Evolutionary conservation across 2,888 invertebrate genomes (phyloP).

Genomic region (Ernsta delagoae): DNA sequence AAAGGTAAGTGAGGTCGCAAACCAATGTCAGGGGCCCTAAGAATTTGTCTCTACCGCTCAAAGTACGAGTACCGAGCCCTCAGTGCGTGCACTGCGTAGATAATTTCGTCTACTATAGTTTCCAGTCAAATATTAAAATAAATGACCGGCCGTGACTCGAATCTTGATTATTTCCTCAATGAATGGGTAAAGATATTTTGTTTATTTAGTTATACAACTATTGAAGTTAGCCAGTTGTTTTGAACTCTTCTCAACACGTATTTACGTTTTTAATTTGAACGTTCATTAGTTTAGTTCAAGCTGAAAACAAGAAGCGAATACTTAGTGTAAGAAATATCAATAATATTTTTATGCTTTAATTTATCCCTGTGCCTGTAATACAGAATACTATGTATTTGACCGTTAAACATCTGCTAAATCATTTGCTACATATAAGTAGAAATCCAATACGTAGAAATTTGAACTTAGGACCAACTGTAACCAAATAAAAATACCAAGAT

Average conservation of each 20-base stretch:
- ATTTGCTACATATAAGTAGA: neutral
- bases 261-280: too few species aligned
- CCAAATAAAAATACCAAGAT: neutral
- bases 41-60: conserved; percentile 57
- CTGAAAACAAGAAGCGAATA: neutral
- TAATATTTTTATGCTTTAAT: neutral
- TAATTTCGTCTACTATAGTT: conserved; percentile 2
- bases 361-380: neutral
- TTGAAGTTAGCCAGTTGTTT: neutral
- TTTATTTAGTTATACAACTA: neutral
- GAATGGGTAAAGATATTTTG: neutral
- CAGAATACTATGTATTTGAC: neutral
- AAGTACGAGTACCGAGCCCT: conserved; percentile 12
- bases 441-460: neutral
- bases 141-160: conserved; percentile 6
- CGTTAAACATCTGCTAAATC: neutral
- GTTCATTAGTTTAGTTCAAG: neutral
- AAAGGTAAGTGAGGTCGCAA: conserved; percentile 72
- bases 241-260: neutral
- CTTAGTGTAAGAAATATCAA: neutral
- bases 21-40: conserved; percentile 83
- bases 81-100: conserved; percentile 11
- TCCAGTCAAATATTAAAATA: conserved; percentile 17
- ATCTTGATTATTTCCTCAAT: conserved; percentile 14
- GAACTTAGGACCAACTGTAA: neutral